A percentile compares a stretch with the other conserved stretches of the same genome.
phyloP scores from a whole-genome alignment of 2,888 invertebrate species.

The Formica aserva region DNA sequence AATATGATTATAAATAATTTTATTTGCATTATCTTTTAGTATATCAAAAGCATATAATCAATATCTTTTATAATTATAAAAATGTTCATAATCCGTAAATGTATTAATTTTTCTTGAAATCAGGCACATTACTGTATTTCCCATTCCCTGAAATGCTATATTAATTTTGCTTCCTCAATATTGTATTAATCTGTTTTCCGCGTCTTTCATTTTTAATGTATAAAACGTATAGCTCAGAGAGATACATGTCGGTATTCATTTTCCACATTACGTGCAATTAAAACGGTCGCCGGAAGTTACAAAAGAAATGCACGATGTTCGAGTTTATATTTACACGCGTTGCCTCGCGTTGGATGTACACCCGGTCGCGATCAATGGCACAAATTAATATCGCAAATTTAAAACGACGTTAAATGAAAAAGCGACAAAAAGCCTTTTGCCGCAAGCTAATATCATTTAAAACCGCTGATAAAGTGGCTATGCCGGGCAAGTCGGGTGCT shows the following conservation, averaged over 20 bases:
- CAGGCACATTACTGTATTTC: not conserved
- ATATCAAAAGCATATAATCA: not conserved
- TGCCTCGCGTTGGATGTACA: conserved; percentile 8
- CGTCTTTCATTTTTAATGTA: conserved; percentile 4
- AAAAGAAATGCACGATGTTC: conserved; percentile 28
- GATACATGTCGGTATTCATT: conserved; percentile 22
- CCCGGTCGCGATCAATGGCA: conserved; percentile 36
- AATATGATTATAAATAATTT: not conserved
- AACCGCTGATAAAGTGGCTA: conserved; percentile 49
- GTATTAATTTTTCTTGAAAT: conserved; percentile 19
- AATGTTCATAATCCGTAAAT: not conserved
- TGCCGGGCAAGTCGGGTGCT: conserved; percentile 16
- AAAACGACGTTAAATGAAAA: conserved; percentile 58
- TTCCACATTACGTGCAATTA: conserved; percentile 35
- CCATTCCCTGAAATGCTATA: not conserved
- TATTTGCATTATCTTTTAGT: not conserved
- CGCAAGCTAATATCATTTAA: conserved; percentile 42
- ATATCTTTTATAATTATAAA: not conserved
- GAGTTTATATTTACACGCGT: conserved; percentile 43
- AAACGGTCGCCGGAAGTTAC: conserved; percentile 39
- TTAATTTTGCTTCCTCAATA: conserved; percentile 4
- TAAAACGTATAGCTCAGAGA: conserved; percentile 31
- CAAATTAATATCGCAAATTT: conserved; percentile 52
- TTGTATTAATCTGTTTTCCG: conserved; percentile 5
- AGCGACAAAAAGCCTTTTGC: conserved; percentile 53